These are phyloP conservation scores for Stictonetta naevosa DNA, from an alignment of 2,113 vertebrate species.

Conservation along the genomic window DNA sequence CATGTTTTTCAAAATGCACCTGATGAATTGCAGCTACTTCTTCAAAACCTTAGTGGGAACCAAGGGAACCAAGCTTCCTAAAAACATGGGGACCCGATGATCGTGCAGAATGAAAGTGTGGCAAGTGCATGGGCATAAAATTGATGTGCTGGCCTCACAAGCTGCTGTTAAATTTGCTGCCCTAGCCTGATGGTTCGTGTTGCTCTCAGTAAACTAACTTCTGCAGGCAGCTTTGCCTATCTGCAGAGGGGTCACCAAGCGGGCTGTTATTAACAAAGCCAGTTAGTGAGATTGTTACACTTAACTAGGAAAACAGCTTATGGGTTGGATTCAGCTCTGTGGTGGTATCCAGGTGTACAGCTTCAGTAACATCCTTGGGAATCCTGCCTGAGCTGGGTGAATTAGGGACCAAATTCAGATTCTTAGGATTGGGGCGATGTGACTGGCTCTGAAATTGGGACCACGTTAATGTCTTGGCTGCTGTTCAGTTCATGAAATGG, in stretches of 20 bases:
- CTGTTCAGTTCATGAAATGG: neutral
- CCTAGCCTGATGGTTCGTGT: neutral
- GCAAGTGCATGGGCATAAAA: accelerated
- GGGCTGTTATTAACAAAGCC: neutral
- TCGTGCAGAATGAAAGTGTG: accelerated
- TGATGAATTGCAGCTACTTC: neutral
- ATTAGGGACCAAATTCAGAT: accelerated
- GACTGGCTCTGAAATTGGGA: neutral
- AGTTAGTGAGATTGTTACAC: neutral
- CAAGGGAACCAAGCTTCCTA: neutral
- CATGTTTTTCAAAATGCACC: neutral
- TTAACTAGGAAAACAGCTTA: neutral
- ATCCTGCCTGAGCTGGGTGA: neutral
- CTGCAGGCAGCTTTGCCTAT: neutral
- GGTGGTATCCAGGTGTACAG: neutral
- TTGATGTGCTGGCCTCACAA: accelerated
- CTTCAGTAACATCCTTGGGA: neutral
- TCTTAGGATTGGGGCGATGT: accelerated
- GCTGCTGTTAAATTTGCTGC: accelerated
- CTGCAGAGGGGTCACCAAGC: neutral
- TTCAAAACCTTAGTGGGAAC: neutral
- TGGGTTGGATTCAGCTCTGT: neutral
- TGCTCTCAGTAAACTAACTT: neutral
- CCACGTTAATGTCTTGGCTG: neutral
- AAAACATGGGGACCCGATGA: accelerated